Evolutionary conservation across 2,888 invertebrate genomes (phyloP), one percentile per base, ranked within the genome.

Genomic region (Carpatolechia fugitivella): DNA sequence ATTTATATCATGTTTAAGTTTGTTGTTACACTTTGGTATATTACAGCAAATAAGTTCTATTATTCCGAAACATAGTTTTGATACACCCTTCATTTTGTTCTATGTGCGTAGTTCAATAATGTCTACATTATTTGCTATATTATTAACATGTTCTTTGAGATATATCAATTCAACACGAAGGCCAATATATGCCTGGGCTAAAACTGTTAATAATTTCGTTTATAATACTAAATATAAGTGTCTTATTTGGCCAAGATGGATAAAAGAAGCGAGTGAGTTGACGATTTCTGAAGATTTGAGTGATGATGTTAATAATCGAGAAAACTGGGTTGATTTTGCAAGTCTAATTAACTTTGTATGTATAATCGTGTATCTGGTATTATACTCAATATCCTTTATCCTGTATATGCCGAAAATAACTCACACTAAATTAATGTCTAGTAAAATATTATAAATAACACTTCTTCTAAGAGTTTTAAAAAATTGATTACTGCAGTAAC

Each of bases 81-180:
- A 71, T 3, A 53, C 66, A 0, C 85, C 84, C 0, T 60, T 54
- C 0, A 59, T 85, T 20, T 14, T 83, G 3, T 50, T 70, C 0
- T 82, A 74, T 46, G 69, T 73, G 7, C 63, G 71, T 1, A 63
- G 64, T 0, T 82, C 81, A 0, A 20, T 74, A 8, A 13, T 76
- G 33, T 51, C 77, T 14, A 74, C 71, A 0, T 13, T 60, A 0
- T n/a, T 69, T 10, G 54, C 64, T 1, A 16, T 76, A 1, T 11
- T 72, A 7, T 29, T 72, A 0, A 70, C 75, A 0, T 61, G 76
- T 1, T 3, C 60, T n/a, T 60, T 80, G 33, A 61, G 52, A 33
- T 56, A 47, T 14, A 20, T 81, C 6, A 64, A 66, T 24, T 66
- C 56, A 8, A 64, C 41, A 20, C 54, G 50, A 1, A 57, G 47